These are phyloP conservation scores for Maniola hyperantus DNA, from an alignment of 2,888 invertebrate genomes.

Conservation along the genomic window DNA sequence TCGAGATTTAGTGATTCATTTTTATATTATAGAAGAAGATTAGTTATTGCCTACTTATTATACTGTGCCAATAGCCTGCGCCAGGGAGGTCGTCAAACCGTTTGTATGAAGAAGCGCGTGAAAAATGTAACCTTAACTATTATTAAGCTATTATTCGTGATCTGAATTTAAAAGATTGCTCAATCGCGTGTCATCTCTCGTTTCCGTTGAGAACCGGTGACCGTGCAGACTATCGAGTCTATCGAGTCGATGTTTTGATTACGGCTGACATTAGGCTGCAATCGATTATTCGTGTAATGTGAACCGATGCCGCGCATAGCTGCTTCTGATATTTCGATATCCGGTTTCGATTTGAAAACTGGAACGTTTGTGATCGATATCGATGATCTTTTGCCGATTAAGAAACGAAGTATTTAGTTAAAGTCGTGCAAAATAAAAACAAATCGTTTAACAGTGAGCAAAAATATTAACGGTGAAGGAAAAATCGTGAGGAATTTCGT, in stretches of 20 bases:
- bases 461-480: no score
- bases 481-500: no score
- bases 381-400: conserved; percentile 14
- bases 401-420: conserved; percentile 2
- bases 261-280: conserved; percentile 75
- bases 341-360: conserved; percentile 53
- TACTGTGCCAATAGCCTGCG: no score
- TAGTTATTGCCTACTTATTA: no score
- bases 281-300: conserved; percentile 78
- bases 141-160: neutral
- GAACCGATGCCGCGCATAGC: conserved; percentile 59
- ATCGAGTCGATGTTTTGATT: conserved; percentile 71
- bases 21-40: no score
- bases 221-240: conserved; percentile 52
- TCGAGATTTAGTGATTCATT: no score
- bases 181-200: conserved; percentile 63
- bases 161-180: conserved; percentile 6
- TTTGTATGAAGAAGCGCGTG: no score
- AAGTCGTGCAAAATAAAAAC: neutral
- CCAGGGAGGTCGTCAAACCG: no score
- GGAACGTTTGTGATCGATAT: conserved; percentile 40
- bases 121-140: neutral
- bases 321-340: conserved; percentile 50
- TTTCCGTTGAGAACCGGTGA: conserved; percentile 78
- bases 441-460: no score